Evolutionary conservation across 2,797 vertebrate species (phyloP), one percentile per base, ranked within the genome.

Genomic region (Tenualosa ilisha): DNA sequence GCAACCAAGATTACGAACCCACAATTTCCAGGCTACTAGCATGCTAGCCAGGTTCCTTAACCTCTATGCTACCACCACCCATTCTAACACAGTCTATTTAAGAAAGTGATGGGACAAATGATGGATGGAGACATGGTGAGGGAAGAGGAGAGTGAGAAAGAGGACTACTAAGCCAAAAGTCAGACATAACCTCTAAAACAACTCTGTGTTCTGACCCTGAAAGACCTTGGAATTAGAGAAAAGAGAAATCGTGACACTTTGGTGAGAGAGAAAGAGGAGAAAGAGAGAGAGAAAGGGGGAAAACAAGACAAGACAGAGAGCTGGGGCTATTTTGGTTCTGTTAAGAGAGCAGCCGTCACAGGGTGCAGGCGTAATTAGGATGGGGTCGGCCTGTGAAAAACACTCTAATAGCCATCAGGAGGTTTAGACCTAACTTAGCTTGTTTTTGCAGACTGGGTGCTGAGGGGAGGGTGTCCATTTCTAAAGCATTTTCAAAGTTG

Each of bases 221-320:
- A 31, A 68, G 26, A 31, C 63, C 63, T 68, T 31, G n/a, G 63
- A 31, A 51, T 51, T 51, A 26, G 61, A 63, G n/a, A 12, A 63
- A 63, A 22, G 9, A 31, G 3, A 68, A 68, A 65, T 65, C 24
- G 63, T 68, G 63, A 68, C 63, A 68, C 63, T 31, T 37, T n/a
- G 7, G 63, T 68, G 26, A 68, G 63, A 68, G 11, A 68, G 24
- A 2, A 24, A 46, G 37, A 3, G 6, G 8, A 63, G 59, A 9
- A 13, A n/a, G 59, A 63, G 56, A 20, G 17, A 20, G 54, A 63
- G 6, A 63, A 2, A 31, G 8, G 11, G n/a, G 7, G 26, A 49
- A 87, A 53, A 50, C 37, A 87, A 87, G 56, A 50, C 37, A 87
- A 82, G 61, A 49, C 86, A 53, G 24, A 65, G 61, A 13, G 63